Conservation (phyloP, 1,140 invertebrate species). For the Cyphomyrmex costatus region DNA sequence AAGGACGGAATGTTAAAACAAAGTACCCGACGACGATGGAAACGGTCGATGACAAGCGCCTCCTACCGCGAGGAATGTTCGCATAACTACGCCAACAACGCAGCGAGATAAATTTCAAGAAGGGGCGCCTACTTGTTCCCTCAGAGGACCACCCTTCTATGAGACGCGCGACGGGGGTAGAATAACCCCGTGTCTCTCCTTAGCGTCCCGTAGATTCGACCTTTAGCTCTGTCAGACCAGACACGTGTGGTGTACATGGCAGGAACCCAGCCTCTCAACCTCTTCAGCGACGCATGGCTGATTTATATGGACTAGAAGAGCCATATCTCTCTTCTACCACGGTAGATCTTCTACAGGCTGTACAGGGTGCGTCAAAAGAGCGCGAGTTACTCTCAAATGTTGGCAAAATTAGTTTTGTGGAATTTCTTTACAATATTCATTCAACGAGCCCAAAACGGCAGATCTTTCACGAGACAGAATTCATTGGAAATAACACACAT, state of each 20-base stretch:
- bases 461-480: not conserved
- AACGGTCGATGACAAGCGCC: conserved; percentile 59
- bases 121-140: conserved; percentile 25
- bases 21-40: conserved; percentile 24
- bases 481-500: not conserved
- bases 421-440: not conserved
- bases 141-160: conserved; percentile 53
- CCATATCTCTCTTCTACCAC: conserved; percentile 29
- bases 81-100: conserved; percentile 67
- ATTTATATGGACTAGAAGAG: conserved; percentile 76
- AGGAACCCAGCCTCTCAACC: conserved; percentile 70
- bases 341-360: not conserved
- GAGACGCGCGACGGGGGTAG: not conserved
- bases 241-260: conserved; percentile 57
- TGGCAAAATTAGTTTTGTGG: not conserved
- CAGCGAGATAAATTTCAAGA: conserved; percentile 71
- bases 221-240: conserved; percentile 70
- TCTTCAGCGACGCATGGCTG: conserved; percentile 78
- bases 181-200: conserved; percentile 43
- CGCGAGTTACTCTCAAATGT: not conserved
- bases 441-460: not conserved
- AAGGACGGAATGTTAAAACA: conserved; percentile 33
- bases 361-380: conserved; percentile 39
- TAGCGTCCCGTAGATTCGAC: conserved; percentile 66
- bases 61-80: conserved; percentile 58